A percentile compares a stretch with the other conserved stretches of the same genome.
Conservation (phyloP, 92 coral and sea anemone species). For the Porites rus region DNA sequence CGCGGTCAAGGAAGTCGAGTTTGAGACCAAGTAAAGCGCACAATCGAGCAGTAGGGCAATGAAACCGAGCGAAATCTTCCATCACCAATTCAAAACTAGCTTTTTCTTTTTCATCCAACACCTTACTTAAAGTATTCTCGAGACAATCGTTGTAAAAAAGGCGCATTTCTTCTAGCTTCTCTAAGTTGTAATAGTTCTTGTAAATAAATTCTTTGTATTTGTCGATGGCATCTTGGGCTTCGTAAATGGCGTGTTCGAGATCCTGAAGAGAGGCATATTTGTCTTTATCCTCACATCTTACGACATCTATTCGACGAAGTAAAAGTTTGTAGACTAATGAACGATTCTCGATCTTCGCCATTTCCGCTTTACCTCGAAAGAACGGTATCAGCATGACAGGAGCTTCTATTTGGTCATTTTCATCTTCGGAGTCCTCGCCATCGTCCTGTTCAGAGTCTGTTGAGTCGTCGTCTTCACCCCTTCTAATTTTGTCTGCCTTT, state of each 20-base stretch:
- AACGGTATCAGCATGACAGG: background rate
- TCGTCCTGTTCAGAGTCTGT: too few relatives aligned
- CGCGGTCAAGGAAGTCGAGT: constrained; percentile 60
- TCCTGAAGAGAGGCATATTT: constrained; percentile 1
- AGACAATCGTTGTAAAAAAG: background rate
- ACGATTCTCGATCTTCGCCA: constrained; percentile 10
- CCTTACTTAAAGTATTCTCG: background rate
- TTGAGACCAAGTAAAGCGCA: constrained; percentile 60
- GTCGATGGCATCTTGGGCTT: constrained; percentile 16
- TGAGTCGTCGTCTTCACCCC: background rate
- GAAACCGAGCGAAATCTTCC: background rate
- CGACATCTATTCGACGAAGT: constrained; percentile 13
- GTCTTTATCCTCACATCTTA: background rate
- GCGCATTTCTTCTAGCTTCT: background rate
- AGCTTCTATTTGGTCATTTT: background rate
- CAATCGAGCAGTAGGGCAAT: background rate
- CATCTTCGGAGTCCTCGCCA: background rate
- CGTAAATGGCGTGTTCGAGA: constrained; percentile 17
- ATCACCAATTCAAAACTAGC: constrained; percentile 21
- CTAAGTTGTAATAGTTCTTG: background rate
- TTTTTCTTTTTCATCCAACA: constrained; percentile 25
- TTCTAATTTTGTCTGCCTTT: background rate
- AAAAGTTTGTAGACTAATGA: constrained; percentile 22
- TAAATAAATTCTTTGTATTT: constrained; percentile 9
- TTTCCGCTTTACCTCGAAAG: background rate